Conservation (phyloP, 2,888 invertebrate species). For the Imbricaverruca yamaguchii region DNA sequence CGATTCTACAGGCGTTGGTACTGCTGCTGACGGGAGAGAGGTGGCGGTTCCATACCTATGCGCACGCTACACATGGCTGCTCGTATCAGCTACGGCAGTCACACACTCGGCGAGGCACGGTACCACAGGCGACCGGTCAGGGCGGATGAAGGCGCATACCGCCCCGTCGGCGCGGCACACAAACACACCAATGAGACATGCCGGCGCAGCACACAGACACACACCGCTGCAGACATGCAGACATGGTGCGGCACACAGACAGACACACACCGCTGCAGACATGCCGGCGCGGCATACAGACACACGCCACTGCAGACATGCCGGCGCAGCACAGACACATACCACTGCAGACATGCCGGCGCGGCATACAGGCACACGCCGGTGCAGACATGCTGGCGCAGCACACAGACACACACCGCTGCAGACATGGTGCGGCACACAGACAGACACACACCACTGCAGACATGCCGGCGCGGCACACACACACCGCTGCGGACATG, state of each 20-base stretch:
- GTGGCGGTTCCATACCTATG: no score
- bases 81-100: no score
- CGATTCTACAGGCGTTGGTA: no score
- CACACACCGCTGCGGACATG: neutral
- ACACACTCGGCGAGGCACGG: no score
- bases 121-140: no score
- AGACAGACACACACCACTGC: neutral
- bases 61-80: no score
- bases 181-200: neutral
- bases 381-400: neutral
- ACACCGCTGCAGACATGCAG: neutral
- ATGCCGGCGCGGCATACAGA: no score
- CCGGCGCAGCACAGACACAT: no score
- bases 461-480: neutral
- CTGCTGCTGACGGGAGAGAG: no score
- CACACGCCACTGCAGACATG: no score
- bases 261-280: neutral
- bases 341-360: no score
- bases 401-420: neutral
- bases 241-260: neutral
- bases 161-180: neutral
- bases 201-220: neutral
- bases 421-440: neutral
- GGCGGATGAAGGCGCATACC: no score
- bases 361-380: neutral